Evolutionary conservation across 2,797 vertebrate genomes (phyloP), one percentile per base, ranked within the genome.

Genomic region (Enteromius afrohamiltoni): DNA sequence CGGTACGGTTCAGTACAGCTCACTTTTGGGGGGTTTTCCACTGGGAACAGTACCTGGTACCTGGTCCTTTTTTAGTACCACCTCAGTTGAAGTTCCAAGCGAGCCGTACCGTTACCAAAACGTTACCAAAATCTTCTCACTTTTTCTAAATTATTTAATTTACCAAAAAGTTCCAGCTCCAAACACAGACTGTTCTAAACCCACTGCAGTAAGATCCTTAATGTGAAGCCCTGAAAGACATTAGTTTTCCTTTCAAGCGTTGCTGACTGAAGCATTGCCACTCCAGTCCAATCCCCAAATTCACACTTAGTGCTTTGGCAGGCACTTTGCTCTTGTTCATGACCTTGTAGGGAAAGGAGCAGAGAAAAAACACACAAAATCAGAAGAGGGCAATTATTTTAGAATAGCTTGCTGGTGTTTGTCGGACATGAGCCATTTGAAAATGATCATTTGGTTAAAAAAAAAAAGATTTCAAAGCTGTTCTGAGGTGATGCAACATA

Each of bases 301-400:
- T 70, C 69, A 26, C 53, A 84, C 77, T 73, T 65, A 80, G 21
- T 77, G 75, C 65, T 85, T 42, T 84, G 78, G 69, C 79, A 68
- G 29, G 13, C 19, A 14, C 60, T 26, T 64, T 64, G 47, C 55
- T 80, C 53, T 51, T 70, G 64, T 68, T 86, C 62, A 67, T 79
- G 42, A 75, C 40, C 53, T 58, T 75, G 68, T 34, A 58, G 53
- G 16, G 29, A 70, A 73, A 77, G 5, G n/a, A 81, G 23, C 67
- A 29, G 42, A 42, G 34, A 16, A 81, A 42, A 71, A 49, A 73
- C 37, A 77, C 58, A 42, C 29, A 71, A 68, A 83, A 79, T 82
- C 29, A 81, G 80, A 83, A 68, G 21, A 81, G 68, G 68, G 75
- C 68, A 83, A 69, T 85, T 85, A 83, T 83, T 79, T 73, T n/a